Base-by-base conservation (phyloP, 35 echinoderm and acorn worm species). In the Anneissia japonica region DNA sequence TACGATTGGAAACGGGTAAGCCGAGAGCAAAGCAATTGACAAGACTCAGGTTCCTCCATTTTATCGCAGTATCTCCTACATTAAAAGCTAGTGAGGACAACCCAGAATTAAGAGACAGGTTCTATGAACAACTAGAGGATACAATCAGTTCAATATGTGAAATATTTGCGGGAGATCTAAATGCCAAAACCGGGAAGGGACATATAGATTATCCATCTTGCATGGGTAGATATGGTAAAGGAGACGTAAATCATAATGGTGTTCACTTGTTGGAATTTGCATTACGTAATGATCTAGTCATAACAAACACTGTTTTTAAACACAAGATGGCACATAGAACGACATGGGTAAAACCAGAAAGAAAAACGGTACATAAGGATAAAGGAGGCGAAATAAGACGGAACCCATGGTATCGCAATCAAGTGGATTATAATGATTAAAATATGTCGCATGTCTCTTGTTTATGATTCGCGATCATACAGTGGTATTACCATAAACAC, bases 301-400 rank as follows among this genome's bases (percentile, higher is more conserved):
- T 75, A 30, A 75, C 31, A 75, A 75, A 75, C 73, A 75, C 73
- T 9, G 73, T 75, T 4, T 75, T 75, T 75, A 75, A 75, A 30
- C 73, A 26, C 73, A 75, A 75, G 73, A 75, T 9, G 31, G 73
- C 73, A 75, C 73, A 75, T 75, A 75, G 73, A 26, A 32, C 23
- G 26, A 75, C 73, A 75, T 75, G 73, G 73, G 73, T 75, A 75
- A 30, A 32, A n/a, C 73, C 73, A 30, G 73, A 75, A 75, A 75
- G 73, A 32, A 75, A 32, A 32, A 43, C 73, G 26, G 73, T 7
- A 75, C 23, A 75, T 32, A 75, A 75, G 3, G 23, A 75, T 6
- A 32, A 9, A 75, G 23, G 26, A 4, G 23, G 26, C 23, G 26
- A 75, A 30, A 75, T 30, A 32, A 75, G 31, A 26, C 31, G 26